Conservation (phyloP, 92 coral and sea anemone genomes). For the Palythoa grandiflora region DNA sequence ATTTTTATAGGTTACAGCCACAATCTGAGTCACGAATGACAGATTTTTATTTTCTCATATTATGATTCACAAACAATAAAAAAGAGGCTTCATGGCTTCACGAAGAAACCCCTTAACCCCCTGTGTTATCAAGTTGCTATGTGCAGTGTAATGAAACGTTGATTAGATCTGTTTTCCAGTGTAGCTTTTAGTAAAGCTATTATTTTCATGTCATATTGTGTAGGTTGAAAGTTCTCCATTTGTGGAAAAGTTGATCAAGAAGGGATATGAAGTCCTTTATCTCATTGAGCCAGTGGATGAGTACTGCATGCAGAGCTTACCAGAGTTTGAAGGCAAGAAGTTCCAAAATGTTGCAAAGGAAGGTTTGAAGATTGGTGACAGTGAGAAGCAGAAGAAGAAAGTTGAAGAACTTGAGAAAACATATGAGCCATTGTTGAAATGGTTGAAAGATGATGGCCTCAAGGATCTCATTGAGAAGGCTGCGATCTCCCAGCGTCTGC, state of each 20-base stretch:
- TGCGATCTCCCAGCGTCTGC: slow-evolving; percentile 90
- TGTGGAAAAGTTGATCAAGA: slow-evolving; percentile 91
- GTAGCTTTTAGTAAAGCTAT: not conserved
- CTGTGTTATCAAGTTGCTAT: too few species aligned
- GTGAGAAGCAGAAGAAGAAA: slow-evolving; percentile 91
- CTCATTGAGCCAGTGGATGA: slow-evolving; percentile 97
- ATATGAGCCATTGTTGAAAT: slow-evolving; percentile 94
- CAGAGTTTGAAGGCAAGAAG: slow-evolving; percentile 99
- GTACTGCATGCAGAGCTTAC: slow-evolving; percentile 99
- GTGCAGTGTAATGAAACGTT: too few species aligned
- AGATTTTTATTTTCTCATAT: too few species aligned
- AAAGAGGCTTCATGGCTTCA: too few species aligned
- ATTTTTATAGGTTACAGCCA: too few species aligned
- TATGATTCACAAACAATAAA: too few species aligned
- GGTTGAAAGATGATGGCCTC: slow-evolving; percentile 98
- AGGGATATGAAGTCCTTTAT: slow-evolving; percentile 97
- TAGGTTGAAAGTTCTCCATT: slow-evolving; percentile 96
- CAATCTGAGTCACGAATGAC: too few species aligned
- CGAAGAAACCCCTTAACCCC: too few species aligned
- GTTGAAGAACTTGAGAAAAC: slow-evolving; percentile 92
- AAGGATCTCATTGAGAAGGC: slow-evolving; percentile 98
- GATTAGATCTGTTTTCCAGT: not conserved
- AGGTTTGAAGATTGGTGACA: slow-evolving; percentile 95
- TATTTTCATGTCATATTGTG: not conserved
- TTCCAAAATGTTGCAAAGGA: slow-evolving; percentile 99